Base-by-base conservation (phyloP, 2,113 vertebrate species). In the Pseudorhombus dupliciocellatus region DNA sequence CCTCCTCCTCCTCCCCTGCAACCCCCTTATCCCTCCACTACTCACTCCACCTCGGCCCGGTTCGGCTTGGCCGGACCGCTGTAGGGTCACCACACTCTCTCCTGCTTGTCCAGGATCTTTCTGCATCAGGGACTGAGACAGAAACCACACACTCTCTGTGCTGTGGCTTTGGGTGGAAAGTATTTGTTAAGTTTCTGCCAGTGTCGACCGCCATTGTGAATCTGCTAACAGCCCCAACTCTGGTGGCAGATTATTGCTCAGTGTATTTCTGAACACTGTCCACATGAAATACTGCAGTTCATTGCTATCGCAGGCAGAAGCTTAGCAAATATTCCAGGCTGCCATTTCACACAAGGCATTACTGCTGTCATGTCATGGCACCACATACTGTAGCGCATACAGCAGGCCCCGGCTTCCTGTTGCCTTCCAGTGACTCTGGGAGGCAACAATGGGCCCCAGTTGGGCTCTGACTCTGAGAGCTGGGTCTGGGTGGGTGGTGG, bases 131-230 rank as follows among this genome's bases (percentile, higher is more conserved):
- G 80, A 91, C 90, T 85, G 77, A 91, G 85, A 89, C 82, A 91
- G 83, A 93, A 83, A 90, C 86, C 84, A 90, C 91, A 84, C 84
- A 83, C 84, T 82, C 79, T 76, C 83, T 83, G 82, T 84, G 86
- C 55, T 90, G 87, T 90, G 88, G 85, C 82, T 91, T 89, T 90
- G 88, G 88, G 89, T 90, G 79, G 73, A 86, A 81, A 76, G 83
- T 85, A 92, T 94, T 93, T 93, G 86, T 90, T 90, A 91, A 91
- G 89, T 90, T 93, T 93, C 91, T 93, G 93, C 87, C 77, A 30
- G 66, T 58, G 55, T 73, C 74, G 70, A 52, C 51, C 51, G 53
- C 64, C 70, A 44, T 44, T 16, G n/a, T 24, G n/a, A 77, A 77
- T 73, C 78, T 86, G 74, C 74, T 69, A 65, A 55, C 62, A 69